phyloP scores from a whole-genome alignment of 2,888 invertebrate species.

The Falcaria lacertinaria region DNA sequence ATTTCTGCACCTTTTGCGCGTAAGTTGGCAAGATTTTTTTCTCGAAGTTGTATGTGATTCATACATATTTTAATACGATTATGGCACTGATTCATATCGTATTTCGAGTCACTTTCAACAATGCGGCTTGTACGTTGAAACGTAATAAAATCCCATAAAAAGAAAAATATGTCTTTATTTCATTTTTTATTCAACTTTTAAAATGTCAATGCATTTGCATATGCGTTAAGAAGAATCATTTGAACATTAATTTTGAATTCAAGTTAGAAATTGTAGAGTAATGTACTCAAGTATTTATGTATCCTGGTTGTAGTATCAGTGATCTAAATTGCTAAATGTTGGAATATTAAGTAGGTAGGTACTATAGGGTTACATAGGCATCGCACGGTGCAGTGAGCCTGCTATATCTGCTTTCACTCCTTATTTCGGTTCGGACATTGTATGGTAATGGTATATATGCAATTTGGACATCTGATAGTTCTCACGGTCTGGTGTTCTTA shows the following conservation, averaged over 20 bases:
- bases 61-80: not conserved
- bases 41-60: no score
- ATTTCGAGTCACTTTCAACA: not conserved
- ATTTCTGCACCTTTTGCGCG: not conserved
- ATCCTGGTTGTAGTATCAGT: constrained; percentile 2
- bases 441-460: constrained; percentile 49
- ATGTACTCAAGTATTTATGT: not conserved
- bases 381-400: constrained; percentile 20
- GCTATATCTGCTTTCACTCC: constrained; percentile 46
- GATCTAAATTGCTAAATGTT: constrained; percentile 48
- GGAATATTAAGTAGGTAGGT: constrained; percentile 39
- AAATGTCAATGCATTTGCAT: not conserved
- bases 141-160: not conserved
- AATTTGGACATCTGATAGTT: constrained; percentile 44
- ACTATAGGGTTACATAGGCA: constrained; percentile 29
- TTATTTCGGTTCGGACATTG: constrained; percentile 46
- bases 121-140: not conserved
- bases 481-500: constrained; percentile 52
- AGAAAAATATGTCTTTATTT: not conserved
- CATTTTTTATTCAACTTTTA: no score
- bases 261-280: not conserved
- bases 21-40: no score
- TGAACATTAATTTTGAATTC: not conserved
- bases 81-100: not conserved
- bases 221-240: not conserved